Conservation (phyloP, 2,797 vertebrate species). For the Pogonophryne albipinna region DNA sequence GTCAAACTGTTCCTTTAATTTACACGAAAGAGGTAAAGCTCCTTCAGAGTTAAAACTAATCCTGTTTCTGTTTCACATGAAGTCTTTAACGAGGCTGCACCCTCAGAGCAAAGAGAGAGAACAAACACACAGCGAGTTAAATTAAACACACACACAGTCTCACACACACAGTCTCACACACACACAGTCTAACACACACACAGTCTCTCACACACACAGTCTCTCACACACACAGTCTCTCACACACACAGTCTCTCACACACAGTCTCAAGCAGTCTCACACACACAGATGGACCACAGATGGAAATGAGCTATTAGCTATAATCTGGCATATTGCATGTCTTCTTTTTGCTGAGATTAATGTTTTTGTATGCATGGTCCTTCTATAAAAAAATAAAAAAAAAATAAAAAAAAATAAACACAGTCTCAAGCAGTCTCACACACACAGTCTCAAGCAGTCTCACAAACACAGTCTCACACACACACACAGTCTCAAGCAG, state of each 20-base stretch:
- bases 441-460: not conserved
- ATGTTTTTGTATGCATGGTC: too few relatives aligned
- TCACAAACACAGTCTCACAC: not conserved
- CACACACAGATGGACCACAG: too few relatives aligned
- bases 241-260: conserved; percentile 44
- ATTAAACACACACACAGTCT: conserved; percentile 50
- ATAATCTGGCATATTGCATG: too few relatives aligned
- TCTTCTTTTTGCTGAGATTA: too few relatives aligned
- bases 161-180: not conserved
- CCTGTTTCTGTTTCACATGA: not conserved
- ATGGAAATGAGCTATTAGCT: too few relatives aligned
- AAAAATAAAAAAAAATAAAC: too few relatives aligned
- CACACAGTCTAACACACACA: not conserved
- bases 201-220: not conserved
- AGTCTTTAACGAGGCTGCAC: conserved; percentile 30
- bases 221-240: not conserved
- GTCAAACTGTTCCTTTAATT: not conserved
- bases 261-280: too few relatives aligned
- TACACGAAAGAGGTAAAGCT: conserved; percentile 3
- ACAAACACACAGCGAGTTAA: conserved; percentile 48
- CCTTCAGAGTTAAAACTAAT: not conserved
- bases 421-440: not conserved
- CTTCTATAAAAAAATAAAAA: too few relatives aligned
- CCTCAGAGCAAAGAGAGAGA: conserved; percentile 58
- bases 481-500: not conserved